Base-by-base conservation (phyloP, 2,113 vertebrate species). In the Dromas ardeola region DNA sequence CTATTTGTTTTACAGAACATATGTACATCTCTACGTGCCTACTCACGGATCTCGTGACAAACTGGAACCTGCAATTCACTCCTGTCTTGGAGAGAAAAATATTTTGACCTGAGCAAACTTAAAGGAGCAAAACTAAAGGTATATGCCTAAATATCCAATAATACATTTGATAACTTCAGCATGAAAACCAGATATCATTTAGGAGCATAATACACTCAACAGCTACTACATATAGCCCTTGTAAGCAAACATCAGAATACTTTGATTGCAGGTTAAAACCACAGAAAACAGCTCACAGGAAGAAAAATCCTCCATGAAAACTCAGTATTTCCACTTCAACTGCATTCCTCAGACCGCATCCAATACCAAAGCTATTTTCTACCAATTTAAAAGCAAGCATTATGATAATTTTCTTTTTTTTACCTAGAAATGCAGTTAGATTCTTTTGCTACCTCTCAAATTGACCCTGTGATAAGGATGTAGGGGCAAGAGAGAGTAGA, bases 251-350 rank as follows among this genome's bases (percentile, higher is more conserved):
- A 92, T 47, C 40, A 69, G 63, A 70, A 82, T 63, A 50, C 58
- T 82, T 26, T 86, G 90, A 89, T 72, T 87, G 52, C 50, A 94
- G 79, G 66, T 85, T 82, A 95, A 96, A 97, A 42, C 40, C 81
- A 94, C 1, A 8, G 78, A 82, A 90, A 95, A 87, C 15, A 79
- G 62, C 69, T 80, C 55, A 81, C 5, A 77, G 69, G 69, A 93
- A 92, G 49, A 85, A 94, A 91, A 93, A 80, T 77, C 32, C 63
- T 71, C n/a, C 45, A 26, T 36, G 42, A 93, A 90, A 90, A 96
- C 65, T 62, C 61, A 10, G n/a, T 82, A 7, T 93, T 94, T 89
- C 69, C 40, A 87, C 61, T 92, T 80, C 2, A 93, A 15, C 59
- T 82, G 77, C 67, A 66, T 85, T 95, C 65, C 81, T 77, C 61